A percentile compares a stretch with the other conserved stretches of the same genome.
These are phyloP conservation scores for Tolmerus cingulatus DNA, from an alignment of 2,888 invertebrate species.

Conservation along the genomic window DNA sequence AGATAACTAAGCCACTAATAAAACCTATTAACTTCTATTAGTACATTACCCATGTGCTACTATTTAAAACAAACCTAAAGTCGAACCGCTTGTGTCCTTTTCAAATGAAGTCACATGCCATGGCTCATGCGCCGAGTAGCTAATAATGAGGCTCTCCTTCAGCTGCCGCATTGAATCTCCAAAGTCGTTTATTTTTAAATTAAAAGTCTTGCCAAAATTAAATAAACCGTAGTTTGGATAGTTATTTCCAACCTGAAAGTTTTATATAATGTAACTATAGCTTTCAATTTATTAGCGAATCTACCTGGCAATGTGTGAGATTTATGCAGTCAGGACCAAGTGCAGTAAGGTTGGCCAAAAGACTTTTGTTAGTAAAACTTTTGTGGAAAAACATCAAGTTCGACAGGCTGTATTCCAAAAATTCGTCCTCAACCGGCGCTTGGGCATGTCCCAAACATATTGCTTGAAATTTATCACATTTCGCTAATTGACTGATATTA, in stretches of 20 bases:
- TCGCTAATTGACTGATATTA: slow-evolving; percentile 54
- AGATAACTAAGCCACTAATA: slow-evolving; percentile 57
- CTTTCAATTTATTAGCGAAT: neutral
- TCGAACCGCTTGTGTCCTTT: slow-evolving; percentile 46
- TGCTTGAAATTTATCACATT: slow-evolving; percentile 57
- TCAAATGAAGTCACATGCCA: slow-evolving; percentile 63
- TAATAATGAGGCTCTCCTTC: slow-evolving; percentile 69
- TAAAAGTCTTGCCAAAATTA: slow-evolving; percentile 55
- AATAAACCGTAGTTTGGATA: slow-evolving; percentile 60
- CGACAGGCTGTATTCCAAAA: slow-evolving; percentile 54
- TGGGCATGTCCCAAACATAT: slow-evolving; percentile 56
- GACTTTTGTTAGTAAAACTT: slow-evolving; percentile 53
- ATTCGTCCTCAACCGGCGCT: neutral
- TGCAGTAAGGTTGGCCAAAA: slow-evolving; percentile 58
- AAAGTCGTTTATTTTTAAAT: slow-evolving; percentile 55
- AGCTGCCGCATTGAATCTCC: slow-evolving; percentile 65
- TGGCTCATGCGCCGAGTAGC: slow-evolving; percentile 72
- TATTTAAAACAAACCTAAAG: slow-evolving; percentile 54
- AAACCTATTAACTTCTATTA: slow-evolving; percentile 50
- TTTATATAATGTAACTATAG: neutral
- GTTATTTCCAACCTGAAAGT: slow-evolving; percentile 54
- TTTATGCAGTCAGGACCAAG: slow-evolving; percentile 62
- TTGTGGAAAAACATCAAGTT: slow-evolving; percentile 61
- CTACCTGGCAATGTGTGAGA: slow-evolving; percentile 59
- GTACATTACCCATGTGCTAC: neutral